Conservation (phyloP, 2,797 vertebrate genomes). For the Mionectes olivaceus region DNA sequence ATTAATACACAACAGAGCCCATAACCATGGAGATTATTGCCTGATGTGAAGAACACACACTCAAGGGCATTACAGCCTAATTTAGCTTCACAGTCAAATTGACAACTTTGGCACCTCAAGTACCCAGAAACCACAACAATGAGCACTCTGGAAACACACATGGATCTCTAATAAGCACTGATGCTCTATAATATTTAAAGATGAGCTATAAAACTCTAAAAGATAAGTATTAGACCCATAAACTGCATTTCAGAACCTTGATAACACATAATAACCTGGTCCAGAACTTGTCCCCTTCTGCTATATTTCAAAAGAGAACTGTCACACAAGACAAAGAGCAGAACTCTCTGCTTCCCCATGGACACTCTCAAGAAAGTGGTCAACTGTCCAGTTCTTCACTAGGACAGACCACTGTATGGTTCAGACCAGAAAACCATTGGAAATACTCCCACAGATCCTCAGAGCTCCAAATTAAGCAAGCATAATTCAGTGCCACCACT, state of each 20-base stretch:
- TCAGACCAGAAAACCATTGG: background rate
- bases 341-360: background rate
- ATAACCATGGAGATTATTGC: constrained; percentile 29
- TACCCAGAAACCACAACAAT: background rate
- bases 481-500: background rate
- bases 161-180: background rate
- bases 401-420: background rate
- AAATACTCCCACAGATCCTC: background rate
- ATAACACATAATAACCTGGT: background rate
- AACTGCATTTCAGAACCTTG: background rate
- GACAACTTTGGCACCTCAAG: background rate
- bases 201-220: background rate
- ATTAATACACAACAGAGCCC: constrained; percentile 47
- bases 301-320: background rate
- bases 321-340: background rate
- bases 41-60: constrained; percentile 28
- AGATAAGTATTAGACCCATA: background rate
- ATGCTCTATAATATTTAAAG: background rate
- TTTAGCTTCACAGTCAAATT: constrained; percentile 24
- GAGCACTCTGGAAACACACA: background rate
- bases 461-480: background rate
- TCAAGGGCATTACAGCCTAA: constrained; percentile 48
- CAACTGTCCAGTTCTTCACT: background rate
- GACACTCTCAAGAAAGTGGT: background rate
- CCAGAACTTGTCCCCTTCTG: background rate